These are phyloP conservation scores for Drosophila pseudoobscura DNA, from an alignment of 1,140 invertebrate genomes.

Conservation along the genomic window DNA sequence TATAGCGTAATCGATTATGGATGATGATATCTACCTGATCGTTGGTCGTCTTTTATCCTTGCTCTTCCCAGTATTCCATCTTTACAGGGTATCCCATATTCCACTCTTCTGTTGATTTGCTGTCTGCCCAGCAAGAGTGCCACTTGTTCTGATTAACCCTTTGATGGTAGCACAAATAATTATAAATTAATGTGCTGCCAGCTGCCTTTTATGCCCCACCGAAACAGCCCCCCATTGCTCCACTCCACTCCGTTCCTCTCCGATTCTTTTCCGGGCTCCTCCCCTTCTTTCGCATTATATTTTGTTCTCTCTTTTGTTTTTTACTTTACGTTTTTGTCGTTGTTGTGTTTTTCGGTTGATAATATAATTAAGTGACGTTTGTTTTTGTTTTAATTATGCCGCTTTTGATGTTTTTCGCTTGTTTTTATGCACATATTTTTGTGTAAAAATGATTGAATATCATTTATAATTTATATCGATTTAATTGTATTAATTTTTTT, in stretches of 20 bases:
- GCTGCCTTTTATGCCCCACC: conserved; percentile 18
- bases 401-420: conserved; percentile 48
- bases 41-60: too few species aligned
- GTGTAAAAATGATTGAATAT: conserved; percentile 26
- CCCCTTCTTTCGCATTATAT: neutral
- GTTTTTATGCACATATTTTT: conserved; percentile 25
- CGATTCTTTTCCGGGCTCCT: conserved; percentile 3
- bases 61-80: too few species aligned
- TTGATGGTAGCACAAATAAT: conserved; percentile 61
- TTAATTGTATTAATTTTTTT: conserved; percentile 41
- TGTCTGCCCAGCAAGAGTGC: conserved; percentile 10
- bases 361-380: conserved; percentile 61
- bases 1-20: too few species aligned
- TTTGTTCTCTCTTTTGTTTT: conserved; percentile 17
- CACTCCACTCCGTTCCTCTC: neutral
- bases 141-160: conserved; percentile 64
- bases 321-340: conserved; percentile 8
- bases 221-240: neutral
- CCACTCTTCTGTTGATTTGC: neutral
- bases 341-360: conserved; percentile 40
- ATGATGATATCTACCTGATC: too few species aligned
- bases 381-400: conserved; percentile 63
- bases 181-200: conserved; percentile 55
- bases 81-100: conserved; percentile 1
- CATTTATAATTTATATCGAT: conserved; percentile 54